Evolutionary conservation across 2,888 invertebrate species (phyloP), one percentile per base, ranked within the genome.

Genomic region (Epistrophella euchroma): DNA sequence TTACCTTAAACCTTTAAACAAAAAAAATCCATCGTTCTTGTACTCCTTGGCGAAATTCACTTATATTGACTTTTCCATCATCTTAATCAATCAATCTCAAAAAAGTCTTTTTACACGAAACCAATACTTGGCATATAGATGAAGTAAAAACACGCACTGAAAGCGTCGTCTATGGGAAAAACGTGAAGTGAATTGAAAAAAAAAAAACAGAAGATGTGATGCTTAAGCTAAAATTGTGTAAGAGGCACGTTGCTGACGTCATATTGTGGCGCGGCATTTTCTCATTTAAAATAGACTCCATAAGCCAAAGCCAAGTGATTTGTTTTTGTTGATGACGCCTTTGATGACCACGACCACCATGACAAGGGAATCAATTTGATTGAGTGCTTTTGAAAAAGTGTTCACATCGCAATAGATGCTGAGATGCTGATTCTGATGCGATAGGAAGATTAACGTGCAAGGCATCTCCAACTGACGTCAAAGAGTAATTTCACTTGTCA

Each of bases 181-280:
- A 45, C 32, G 19, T 19, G 11, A 17, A 55, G 19, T 32, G 25
- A 66, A 40, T 40, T 25, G 32, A 28, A n/a, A 62, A 6, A 6
- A 25, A 40, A 28, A n/a, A 62, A 6, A 6, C 4, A 35, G 47
- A 50, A 10, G n/a, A 62, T 62, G 10, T 45, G 43, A 17, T 43
- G 28, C 35, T 25, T 25, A 37, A n/a, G 58, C 68, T 5, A 13
- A 47, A 55, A 55, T 76, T 55, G 55, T 45, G 25, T 35, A 73
- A 58, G 73, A 73, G 73, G 66, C 66, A 56, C 40, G 64, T n/a
- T 79, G 66, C 79, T 79, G 79, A 73, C 79, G 73, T 56, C 64
- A 79, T 15, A 28, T 13, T 15, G 35, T 17, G 32, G 72, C 35
- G 19, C 32, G 50, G 35, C 52, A 7, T 22, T 25, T n/a, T 35